Conservation (phyloP, 2,888 invertebrate genomes). For the Norana najaformis region DNA sequence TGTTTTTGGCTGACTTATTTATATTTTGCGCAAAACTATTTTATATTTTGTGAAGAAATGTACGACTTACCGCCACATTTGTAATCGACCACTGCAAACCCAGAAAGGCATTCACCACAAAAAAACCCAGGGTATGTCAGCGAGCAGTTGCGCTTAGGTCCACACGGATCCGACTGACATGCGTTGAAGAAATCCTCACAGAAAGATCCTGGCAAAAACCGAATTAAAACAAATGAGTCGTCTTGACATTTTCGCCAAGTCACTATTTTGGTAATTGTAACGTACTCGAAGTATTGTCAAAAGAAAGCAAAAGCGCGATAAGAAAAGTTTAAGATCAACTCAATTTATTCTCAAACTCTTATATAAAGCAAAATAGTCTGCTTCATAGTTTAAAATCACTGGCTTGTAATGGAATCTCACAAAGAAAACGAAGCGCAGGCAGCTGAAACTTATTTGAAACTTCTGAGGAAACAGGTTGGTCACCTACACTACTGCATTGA, state of each 20-base stretch:
- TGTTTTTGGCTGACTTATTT: too few relatives aligned
- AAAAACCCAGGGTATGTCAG: background rate
- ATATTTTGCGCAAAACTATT: too few relatives aligned
- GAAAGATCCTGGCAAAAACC: background rate
- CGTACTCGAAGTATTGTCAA: too few relatives aligned
- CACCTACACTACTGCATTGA: background rate
- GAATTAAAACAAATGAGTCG: background rate
- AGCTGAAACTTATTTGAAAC: background rate
- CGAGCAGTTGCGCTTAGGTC: slow-evolving; percentile 10
- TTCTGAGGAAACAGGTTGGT: background rate
- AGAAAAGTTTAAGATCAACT: too few relatives aligned
- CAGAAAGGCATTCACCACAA: background rate
- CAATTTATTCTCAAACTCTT: background rate
- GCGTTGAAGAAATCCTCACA: slow-evolving; percentile 19
- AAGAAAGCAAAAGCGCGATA: too few relatives aligned
- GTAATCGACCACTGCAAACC: background rate
- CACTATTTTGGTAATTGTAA: background rate
- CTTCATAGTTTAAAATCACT: background rate
- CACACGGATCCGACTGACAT: background rate
- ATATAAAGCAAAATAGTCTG: background rate
- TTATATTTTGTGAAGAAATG: too few relatives aligned
- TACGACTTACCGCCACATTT: background rate
- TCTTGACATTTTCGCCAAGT: background rate
- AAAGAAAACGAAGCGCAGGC: background rate
- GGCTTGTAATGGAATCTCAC: background rate